Conservation (phyloP, 2,888 invertebrate genomes). For the Hyposoter dolosus region DNA sequence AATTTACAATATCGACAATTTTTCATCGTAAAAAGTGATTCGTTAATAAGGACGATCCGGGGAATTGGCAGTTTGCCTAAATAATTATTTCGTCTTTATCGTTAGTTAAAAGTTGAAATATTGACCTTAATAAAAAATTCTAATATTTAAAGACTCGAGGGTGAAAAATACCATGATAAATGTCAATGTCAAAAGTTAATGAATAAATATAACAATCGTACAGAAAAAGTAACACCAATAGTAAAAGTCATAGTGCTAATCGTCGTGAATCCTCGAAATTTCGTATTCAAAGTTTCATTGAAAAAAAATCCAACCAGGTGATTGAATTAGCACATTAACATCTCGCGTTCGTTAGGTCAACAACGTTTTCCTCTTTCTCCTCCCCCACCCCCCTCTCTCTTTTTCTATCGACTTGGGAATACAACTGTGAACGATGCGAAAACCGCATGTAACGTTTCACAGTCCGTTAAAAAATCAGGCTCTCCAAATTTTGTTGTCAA, state of each 20-base stretch:
- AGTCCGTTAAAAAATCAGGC: not conserved
- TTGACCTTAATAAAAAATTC: not conserved
- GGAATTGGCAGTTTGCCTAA: not conserved
- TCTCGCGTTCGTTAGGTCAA: constrained; percentile 9
- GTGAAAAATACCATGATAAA: not conserved
- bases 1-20: not conserved
- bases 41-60: not conserved
- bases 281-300: constrained; percentile 2
- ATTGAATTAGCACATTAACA: constrained; percentile 19
- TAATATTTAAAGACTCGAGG: not conserved
- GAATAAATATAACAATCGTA: not conserved
- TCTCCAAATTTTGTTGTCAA: constrained; percentile 12
- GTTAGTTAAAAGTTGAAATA: not conserved
- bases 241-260: not conserved
- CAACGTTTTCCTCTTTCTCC: not conserved
- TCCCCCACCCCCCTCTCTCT: not conserved
- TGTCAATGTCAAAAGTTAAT: not conserved
- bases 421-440: constrained; percentile 15
- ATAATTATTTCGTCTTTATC: not conserved
- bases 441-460: constrained; percentile 29
- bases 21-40: not conserved
- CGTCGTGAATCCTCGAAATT: not conserved
- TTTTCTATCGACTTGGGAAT: not conserved
- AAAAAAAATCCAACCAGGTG: not conserved
- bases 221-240: not conserved